Percentiles rank a stretch among this genome's conserved stretches.
Conservation (phyloP, 1,140 invertebrate species). For the Odontomachus brunneus region DNA sequence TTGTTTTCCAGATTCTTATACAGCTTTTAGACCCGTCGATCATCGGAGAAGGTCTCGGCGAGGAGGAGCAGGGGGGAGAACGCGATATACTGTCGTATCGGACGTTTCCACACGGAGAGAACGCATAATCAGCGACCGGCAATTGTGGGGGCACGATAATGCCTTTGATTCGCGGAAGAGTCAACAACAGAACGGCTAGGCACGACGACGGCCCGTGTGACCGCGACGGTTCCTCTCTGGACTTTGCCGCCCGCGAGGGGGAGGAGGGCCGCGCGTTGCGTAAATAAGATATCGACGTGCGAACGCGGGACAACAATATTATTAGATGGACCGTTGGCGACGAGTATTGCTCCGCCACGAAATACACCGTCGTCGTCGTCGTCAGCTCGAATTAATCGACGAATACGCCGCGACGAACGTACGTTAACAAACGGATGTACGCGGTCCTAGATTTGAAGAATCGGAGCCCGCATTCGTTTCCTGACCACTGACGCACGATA, state of each 20-base stretch:
- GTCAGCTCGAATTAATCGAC: not conserved
- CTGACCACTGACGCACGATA: conserved; percentile 9
- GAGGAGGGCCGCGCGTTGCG: conserved; percentile 15
- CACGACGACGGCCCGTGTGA: no score
- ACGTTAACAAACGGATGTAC: not conserved
- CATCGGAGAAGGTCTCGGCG: not conserved
- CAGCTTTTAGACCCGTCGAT: conserved; percentile 18
- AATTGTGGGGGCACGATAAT: conserved; percentile 54
- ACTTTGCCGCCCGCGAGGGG: conserved; percentile 34
- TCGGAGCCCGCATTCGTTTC: conserved; percentile 12
- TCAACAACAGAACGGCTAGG: conserved; percentile 8
- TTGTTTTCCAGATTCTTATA: conserved; percentile 36
- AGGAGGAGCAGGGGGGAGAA: not conserved
- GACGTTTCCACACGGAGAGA: conserved; percentile 34
- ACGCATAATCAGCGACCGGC: conserved; percentile 31
- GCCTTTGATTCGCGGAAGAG: conserved; percentile 44
- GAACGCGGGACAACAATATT: conserved; percentile 16
- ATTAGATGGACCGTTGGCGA: not conserved
- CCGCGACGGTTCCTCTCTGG: conserved; percentile 19
- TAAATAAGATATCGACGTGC: conserved; percentile 49
- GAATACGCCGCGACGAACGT: not conserved
- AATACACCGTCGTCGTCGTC: not conserved
- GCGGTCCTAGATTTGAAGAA: not conserved
- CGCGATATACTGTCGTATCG: conserved; percentile 5
- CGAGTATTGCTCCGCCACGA: not conserved